A percentile compares a stretch with the other conserved stretches of the same genome.
Conservation (phyloP, 2,113 vertebrate genomes). For the Podiceps cristatus region DNA sequence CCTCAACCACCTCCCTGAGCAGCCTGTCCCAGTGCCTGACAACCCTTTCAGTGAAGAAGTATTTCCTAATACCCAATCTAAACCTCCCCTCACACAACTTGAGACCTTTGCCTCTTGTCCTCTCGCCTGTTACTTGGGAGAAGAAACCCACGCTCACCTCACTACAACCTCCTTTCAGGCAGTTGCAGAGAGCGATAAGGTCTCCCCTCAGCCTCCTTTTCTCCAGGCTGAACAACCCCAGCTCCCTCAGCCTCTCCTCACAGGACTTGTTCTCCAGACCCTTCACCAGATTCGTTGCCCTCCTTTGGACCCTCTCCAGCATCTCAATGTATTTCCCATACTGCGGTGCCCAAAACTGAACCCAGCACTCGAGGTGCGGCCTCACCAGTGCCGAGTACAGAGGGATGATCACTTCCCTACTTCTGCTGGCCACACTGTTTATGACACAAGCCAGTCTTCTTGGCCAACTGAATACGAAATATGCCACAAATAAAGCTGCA, state of each 20-base stretch:
- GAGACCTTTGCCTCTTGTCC: not conserved
- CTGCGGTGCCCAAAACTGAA: not conserved
- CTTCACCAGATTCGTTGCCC: accelerated
- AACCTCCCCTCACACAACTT: not conserved
- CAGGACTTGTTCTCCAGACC: not conserved
- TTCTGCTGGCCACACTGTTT: not conserved
- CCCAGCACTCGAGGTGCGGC: accelerated
- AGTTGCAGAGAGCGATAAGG: accelerated
- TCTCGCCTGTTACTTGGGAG: not conserved
- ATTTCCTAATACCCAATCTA: not conserved
- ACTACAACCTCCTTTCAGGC: not conserved
- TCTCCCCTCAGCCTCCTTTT: not conserved
- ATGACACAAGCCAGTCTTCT: not conserved
- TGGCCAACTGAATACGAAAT: not conserved
- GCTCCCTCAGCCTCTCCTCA: accelerated
- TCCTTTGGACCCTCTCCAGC: not conserved
- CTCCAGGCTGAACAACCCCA: not conserved
- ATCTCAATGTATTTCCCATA: not conserved
- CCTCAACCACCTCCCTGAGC: not conserved
- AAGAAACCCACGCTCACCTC: accelerated
- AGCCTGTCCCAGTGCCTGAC: not conserved
- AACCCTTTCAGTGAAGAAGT: not conserved
- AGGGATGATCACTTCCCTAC: accelerated
- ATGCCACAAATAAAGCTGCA: not conserved
- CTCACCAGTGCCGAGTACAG: not conserved